A percentile compares a stretch with the other conserved stretches of the same genome.
Evolutionary conservation across 2,113 vertebrate genomes (phyloP).

Genomic region (Nematolebias whitei): DNA sequence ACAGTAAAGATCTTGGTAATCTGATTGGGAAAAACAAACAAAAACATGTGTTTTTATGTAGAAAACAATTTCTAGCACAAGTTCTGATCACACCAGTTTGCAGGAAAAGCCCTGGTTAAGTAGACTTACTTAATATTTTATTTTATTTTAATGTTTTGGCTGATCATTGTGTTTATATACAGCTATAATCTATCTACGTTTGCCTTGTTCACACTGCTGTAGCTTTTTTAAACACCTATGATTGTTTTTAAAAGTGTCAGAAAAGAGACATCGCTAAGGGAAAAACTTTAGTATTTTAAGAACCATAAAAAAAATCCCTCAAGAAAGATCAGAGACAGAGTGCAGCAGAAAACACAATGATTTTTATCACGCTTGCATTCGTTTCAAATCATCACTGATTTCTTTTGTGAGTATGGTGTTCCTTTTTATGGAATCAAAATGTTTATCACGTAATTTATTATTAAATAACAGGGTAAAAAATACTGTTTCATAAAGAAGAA

Average conservation of each 20-base stretch:
- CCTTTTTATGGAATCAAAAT: constrained; percentile 5
- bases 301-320: constrained; percentile 1
- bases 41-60: not conserved
- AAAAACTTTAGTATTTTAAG: not conserved
- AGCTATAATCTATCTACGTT: not conserved
- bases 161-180: not conserved
- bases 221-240: not conserved
- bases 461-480: no score
- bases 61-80: not conserved
- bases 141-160: not conserved
- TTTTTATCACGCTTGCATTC: not conserved
- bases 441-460: constrained; percentile 6
- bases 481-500: constrained; percentile 30
- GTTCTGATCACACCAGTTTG: not conserved
- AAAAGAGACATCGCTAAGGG: not conserved
- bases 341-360: not conserved
- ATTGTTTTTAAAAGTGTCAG: constrained; percentile 1
- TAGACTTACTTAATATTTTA: not conserved
- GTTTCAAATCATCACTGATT: not conserved
- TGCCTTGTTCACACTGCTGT: constrained; percentile 31
- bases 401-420: not conserved
- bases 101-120: not conserved
- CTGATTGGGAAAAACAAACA: not conserved
- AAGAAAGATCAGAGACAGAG: not conserved
- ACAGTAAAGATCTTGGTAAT: no score